phyloP scores from a whole-genome alignment of 2,113 vertebrate genomes.

The Corynorhinus townsendii region DNA sequence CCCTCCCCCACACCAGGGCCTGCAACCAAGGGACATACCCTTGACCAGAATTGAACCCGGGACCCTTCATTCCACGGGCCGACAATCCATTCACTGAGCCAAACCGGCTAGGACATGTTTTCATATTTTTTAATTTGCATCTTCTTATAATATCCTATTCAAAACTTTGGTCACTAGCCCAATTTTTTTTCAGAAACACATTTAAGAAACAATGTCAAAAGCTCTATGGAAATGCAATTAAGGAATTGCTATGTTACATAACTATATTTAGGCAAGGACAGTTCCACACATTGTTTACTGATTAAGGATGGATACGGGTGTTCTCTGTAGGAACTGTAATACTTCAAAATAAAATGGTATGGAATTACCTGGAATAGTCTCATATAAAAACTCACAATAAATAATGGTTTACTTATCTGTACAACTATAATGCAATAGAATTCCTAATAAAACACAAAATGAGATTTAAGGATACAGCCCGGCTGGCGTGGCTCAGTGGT shows the following conservation, averaged over 20 bases:
- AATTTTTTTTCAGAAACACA: conserved; percentile 36
- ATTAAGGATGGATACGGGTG: neutral
- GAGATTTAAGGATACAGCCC: neutral
- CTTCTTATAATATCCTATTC: conserved; percentile 16
- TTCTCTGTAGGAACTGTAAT: neutral
- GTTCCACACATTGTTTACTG: conserved; percentile 19
- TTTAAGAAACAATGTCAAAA: conserved; percentile 38
- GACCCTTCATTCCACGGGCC: neutral
- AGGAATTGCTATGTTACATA: conserved; percentile 8
- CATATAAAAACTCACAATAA: neutral
- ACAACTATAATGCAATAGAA: neutral
- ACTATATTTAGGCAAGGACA: conserved; percentile 11
- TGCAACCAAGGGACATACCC: neutral
- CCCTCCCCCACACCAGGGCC: no score
- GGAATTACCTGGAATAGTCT: neutral
- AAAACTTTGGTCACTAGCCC: conserved; percentile 15
- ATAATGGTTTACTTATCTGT: neutral
- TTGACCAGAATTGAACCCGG: neutral
- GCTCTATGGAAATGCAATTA: conserved; percentile 55
- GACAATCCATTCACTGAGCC: neutral
- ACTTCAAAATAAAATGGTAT: conserved; percentile 18
- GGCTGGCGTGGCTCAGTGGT: no score
- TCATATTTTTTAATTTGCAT: neutral
- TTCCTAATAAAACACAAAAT: neutral
- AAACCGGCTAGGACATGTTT: neutral